These are phyloP conservation scores for Pseudoatta argentina DNA, from an alignment of 1,140 invertebrate species.

Conservation along the genomic window DNA sequence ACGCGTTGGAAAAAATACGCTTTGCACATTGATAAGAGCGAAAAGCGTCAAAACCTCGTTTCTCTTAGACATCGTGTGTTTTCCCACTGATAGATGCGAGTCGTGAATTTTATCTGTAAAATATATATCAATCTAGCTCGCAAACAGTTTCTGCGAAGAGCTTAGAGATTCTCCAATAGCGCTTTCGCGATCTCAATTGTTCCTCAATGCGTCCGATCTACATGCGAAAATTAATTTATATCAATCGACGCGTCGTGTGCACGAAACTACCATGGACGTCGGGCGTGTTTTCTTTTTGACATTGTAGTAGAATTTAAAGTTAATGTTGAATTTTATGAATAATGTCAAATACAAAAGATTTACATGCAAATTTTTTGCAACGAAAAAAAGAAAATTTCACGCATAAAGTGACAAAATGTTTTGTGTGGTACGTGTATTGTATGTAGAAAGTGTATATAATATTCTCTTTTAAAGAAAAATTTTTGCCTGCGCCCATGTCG, in stretches of 20 bases:
- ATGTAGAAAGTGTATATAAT: background rate
- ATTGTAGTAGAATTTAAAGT: background rate
- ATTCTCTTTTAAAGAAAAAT: background rate
- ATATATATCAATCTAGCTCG: constrained; percentile 48
- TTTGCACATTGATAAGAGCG: constrained; percentile 70
- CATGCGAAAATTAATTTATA: constrained; percentile 53
- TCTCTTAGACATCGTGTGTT: constrained; percentile 24
- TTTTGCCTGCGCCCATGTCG: constrained; percentile 5
- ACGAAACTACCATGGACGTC: constrained; percentile 34
- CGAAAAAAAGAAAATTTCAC: background rate
- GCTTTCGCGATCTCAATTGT: constrained; percentile 54
- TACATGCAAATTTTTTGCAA: background rate
- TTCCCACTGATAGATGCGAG: constrained; percentile 35
- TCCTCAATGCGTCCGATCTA: constrained; percentile 35
- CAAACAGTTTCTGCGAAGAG: constrained; percentile 53
- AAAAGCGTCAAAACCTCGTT: background rate
- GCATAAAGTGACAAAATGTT: background rate
- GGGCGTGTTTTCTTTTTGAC: constrained; percentile 1
- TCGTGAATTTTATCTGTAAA: constrained; percentile 49
- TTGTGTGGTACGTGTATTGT: background rate
- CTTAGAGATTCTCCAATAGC: constrained; percentile 40
- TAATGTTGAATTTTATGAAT: background rate
- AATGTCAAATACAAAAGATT: background rate
- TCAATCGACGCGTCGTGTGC: constrained; percentile 34
- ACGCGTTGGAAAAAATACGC: constrained; percentile 27